Evolutionary conservation across 2,113 vertebrate species (phyloP).

Genomic region (Grallaria varia): DNA sequence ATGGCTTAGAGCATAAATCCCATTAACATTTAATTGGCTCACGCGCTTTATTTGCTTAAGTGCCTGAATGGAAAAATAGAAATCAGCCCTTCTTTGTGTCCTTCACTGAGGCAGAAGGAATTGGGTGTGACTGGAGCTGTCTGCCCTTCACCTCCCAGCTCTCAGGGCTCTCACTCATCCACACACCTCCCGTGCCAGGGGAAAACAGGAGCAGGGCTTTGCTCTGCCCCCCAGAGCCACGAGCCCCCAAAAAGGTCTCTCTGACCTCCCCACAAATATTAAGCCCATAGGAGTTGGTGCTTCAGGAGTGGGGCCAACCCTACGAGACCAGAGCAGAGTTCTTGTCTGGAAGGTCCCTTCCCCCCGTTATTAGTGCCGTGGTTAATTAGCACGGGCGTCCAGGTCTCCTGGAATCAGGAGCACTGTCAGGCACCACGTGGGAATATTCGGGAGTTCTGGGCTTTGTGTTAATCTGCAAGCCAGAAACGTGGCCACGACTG

Average conservation of each 20-base stretch:
- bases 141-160: not conserved
- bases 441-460: not conserved
- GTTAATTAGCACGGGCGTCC: not conserved
- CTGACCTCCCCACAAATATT: not conserved
- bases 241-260: not conserved
- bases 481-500: not conserved
- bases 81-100: not conserved
- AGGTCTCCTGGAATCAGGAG: not conserved
- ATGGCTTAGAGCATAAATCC: not conserved
- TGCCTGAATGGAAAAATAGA: not conserved
- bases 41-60: not conserved
- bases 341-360: not conserved
- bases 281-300: not conserved
- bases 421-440: not conserved
- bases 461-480: not conserved
- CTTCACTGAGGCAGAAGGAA: constrained; percentile 14
- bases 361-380: not conserved
- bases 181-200: accelerated
- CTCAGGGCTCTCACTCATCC: not conserved
- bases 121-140: not conserved
- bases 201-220: not conserved
- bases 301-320: not conserved
- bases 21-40: constrained; percentile 21
- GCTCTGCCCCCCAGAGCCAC: not conserved
- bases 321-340: not conserved